Base-by-base conservation (phyloP, 2,888 invertebrate genomes). In the Tetragonula carbonaria region DNA sequence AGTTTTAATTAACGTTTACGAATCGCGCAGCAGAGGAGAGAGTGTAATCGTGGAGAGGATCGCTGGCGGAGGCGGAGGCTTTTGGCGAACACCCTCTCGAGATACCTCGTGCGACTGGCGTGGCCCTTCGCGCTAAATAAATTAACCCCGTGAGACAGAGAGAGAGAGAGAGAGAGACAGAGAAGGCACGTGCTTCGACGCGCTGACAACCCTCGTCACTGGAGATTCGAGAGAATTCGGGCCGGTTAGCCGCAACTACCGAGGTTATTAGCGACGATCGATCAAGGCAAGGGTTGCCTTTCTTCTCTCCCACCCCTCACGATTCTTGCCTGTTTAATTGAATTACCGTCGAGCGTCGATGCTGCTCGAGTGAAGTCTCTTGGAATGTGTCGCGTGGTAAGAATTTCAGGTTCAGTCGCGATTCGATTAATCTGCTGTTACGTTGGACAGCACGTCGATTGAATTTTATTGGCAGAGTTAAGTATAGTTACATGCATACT, bases 131-230 rank as follows among this genome's bases (percentile, higher is more conserved):
- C 76, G 74, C 38, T 77, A 84, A 84, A 80, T 63, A 80, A 87
- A 88, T 91, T 91, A 90, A 91, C 90, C 88, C 90, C 89, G 82
- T 45, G 38, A 8, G 38, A 0, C 8, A 45, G 77, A 28, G 28
- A 28, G 28, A 33, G 33, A 87, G 74, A 76, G 23, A 87, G 74
- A 76, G 38, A 38, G 77, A 28, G 28, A n/a, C n/a, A 33, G 33
- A 87, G 74, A 76, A 80, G 91, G 82, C 88, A 82, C 87, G 87
- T 86, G 91, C 80, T 78, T 51, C 55, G 78, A 81, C 77, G 74
- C 77, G 74, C 55, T 45, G 72, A 28, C 78, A 62, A 51, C 84
- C 80, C 85, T 74, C 76, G 81, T 72, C 67, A 62, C 72, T n/a
- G 11, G 53, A 45, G 62, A 59, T 67, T 33, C 55, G 78, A 78